Percentiles rank a stretch among this genome's conserved stretches.
Evolutionary conservation across 2,888 invertebrate genomes (phyloP).

Genomic region (Plebejus melissa): DNA sequence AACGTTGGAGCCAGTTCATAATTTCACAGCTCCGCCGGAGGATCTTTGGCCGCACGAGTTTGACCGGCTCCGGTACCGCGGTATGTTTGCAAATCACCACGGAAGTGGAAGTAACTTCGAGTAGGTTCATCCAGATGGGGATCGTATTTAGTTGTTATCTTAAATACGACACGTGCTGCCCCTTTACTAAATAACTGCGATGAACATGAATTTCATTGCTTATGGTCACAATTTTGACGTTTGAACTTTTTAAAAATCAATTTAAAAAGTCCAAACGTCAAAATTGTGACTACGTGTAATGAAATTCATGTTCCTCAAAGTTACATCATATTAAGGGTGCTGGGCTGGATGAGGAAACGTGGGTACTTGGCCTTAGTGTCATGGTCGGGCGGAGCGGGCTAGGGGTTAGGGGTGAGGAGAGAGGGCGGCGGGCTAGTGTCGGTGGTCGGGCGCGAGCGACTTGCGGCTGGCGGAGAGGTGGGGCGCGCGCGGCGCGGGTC

Average conservation of each 20-base stretch:
- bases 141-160: constrained; percentile 3
- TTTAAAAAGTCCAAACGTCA: neutral
- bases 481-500: constrained; percentile 65
- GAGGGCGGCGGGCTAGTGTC: constrained; percentile 49
- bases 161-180: constrained; percentile 1
- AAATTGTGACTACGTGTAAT: too few relatives aligned
- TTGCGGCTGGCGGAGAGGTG: constrained; percentile 76
- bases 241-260: neutral
- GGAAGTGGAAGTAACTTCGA: neutral
- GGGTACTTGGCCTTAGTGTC: neutral
- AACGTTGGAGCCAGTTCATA: neutral
- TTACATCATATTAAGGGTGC: too few relatives aligned
- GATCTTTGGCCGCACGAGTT: neutral
- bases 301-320: too few relatives aligned
- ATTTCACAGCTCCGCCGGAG: neutral
- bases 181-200: neutral
- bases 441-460: constrained; percentile 75
- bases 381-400: neutral
- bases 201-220: neutral
- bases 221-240: neutral
- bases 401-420: constrained; percentile 30
- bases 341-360: neutral
- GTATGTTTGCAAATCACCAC: constrained; percentile 21
- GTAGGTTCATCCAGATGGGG: neutral
- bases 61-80: neutral